Evolutionary conservation across 2,888 invertebrate genomes (phyloP).

Genomic region (Leptopilina drosophilae): DNA sequence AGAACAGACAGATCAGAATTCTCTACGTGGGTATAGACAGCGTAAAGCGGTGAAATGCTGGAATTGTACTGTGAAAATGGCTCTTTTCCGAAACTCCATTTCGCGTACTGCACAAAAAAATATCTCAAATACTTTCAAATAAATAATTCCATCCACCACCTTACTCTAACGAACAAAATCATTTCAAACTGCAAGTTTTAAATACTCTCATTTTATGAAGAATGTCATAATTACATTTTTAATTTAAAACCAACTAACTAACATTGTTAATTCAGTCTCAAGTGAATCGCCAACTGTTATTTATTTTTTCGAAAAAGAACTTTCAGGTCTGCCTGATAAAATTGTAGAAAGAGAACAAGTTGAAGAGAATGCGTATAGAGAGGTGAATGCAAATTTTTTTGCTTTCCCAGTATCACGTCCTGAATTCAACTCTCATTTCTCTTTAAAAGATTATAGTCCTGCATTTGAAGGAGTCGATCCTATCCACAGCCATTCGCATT

Average conservation of each 20-base stretch:
- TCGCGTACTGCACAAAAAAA: background rate
- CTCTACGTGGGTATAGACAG: background rate
- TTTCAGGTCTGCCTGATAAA: too few relatives aligned
- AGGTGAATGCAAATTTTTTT: background rate
- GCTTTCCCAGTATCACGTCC: background rate
- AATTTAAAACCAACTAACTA: too few relatives aligned
- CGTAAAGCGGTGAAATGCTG: background rate
- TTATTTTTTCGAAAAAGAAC: too few relatives aligned
- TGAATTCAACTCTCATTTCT: slow-evolving; percentile 15
- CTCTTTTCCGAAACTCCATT: slow-evolving; percentile 3
- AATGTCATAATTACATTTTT: too few relatives aligned
- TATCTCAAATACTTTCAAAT: background rate
- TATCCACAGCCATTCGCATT: slow-evolving; percentile 21
- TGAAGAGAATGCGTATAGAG: too few relatives aligned
- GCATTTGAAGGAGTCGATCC: slow-evolving; percentile 1
- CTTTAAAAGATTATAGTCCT: background rate
- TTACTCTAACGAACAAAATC: too few relatives aligned
- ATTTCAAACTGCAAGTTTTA: too few relatives aligned
- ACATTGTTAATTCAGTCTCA: too few relatives aligned
- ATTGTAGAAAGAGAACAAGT: too few relatives aligned
- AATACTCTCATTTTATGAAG: too few relatives aligned
- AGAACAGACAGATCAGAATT: slow-evolving; percentile 5
- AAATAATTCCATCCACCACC: background rate
- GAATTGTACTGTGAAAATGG: background rate
- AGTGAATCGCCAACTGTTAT: too few relatives aligned